phyloP scores from a whole-genome alignment of 2,888 invertebrate species.

The Drosophila pegasa region DNA sequence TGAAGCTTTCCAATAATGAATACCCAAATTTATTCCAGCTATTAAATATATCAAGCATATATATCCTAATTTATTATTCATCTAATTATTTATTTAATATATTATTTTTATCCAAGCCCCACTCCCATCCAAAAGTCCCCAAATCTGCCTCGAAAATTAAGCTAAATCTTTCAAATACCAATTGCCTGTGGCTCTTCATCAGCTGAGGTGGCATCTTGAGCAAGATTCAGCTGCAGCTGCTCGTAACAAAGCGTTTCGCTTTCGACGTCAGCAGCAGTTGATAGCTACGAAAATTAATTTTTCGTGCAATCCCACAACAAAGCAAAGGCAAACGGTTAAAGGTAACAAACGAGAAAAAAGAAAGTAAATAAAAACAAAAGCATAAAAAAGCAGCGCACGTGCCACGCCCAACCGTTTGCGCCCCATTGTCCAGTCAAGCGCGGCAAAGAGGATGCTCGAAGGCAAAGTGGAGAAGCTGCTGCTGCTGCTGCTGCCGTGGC shows the following conservation, averaged over 20 bases:
- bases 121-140: not conserved
- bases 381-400: constrained; percentile 57
- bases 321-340: constrained; percentile 57
- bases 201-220: not conserved
- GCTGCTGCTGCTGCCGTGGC: constrained; percentile 1
- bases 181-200: not conserved
- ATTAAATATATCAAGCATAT: too few species aligned
- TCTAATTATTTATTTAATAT: too few species aligned
- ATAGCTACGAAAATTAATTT: constrained; percentile 78
- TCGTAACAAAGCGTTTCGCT: constrained; percentile 27
- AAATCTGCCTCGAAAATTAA: not conserved
- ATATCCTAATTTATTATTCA: too few species aligned
- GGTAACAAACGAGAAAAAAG: constrained; percentile 45
- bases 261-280: constrained; percentile 53
- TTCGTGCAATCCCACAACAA: constrained; percentile 69
- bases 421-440: constrained; percentile 54
- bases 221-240: constrained; percentile 28
- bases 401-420: constrained; percentile 19
- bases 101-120: too few species aligned
- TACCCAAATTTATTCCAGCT: too few species aligned
- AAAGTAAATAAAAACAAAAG: constrained; percentile 51
- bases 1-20: too few species aligned
- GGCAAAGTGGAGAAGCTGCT: constrained; percentile 43
- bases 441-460: constrained; percentile 53
- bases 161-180: not conserved